A percentile compares a stretch with the other conserved stretches of the same genome.
Evolutionary conservation across 2,888 invertebrate species (phyloP).

Genomic region (Mesorhabditis spiculigera): DNA sequence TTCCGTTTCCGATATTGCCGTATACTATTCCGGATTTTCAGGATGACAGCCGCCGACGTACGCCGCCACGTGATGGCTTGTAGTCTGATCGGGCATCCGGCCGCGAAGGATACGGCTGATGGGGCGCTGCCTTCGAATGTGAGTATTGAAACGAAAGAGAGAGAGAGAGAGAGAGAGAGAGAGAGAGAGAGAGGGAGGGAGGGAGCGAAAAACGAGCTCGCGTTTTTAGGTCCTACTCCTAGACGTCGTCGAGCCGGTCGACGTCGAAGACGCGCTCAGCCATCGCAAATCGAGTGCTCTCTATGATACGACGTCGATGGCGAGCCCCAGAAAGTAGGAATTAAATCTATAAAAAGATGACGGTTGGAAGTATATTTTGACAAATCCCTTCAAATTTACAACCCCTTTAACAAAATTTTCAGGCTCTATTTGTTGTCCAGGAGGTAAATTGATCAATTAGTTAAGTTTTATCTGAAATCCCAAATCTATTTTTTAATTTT

Average conservation of each 20-base stretch:
- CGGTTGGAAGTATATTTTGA: no score
- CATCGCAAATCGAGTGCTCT: conserved; percentile 25
- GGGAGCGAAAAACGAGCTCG: neutral
- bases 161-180: neutral
- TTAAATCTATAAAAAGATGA: no score
- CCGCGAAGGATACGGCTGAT: conserved; percentile 10
- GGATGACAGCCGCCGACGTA: conserved; percentile 25
- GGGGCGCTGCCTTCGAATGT: neutral
- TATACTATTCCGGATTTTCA: conserved; percentile 12
- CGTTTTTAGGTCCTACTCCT: conserved; percentile 17
- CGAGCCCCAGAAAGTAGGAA: conserved; percentile 13
- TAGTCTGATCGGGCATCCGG: conserved; percentile 11
- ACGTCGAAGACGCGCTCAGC: conserved; percentile 36
- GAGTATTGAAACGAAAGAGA: neutral
- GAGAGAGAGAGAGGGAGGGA: neutral
- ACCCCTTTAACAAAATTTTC: no score
- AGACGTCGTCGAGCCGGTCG: conserved; percentile 31
- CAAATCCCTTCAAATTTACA: no score
- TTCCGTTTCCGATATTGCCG: neutral
- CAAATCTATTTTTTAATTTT: no score
- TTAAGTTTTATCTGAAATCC: no score
- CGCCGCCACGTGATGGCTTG: conserved; percentile 21
- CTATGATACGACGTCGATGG: conserved; percentile 9
- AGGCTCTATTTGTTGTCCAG: no score
- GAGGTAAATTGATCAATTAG: neutral